Conservation (phyloP, 1,140 invertebrate species). For the Planococcus citri region DNA sequence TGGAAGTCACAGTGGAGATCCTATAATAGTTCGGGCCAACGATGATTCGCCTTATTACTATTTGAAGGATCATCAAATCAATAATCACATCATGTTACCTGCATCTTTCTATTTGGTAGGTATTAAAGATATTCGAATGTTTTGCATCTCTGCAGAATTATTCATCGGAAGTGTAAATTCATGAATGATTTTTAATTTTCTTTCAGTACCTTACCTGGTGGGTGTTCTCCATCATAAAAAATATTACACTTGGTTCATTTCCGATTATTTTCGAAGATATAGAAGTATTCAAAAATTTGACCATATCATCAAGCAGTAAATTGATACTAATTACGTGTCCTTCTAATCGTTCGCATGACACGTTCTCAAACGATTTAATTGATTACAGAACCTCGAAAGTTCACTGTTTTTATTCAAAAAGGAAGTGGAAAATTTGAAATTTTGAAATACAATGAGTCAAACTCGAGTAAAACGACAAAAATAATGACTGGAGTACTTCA, state of each 20-base stretch:
- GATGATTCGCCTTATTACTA: constrained; percentile 1
- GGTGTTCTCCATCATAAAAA: neutral
- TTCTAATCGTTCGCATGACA: too few species aligned
- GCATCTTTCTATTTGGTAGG: neutral
- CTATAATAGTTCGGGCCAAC: neutral
- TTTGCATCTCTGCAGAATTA: too few species aligned
- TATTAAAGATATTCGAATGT: neutral
- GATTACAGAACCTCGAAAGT: neutral
- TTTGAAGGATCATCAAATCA: neutral
- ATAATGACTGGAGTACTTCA: neutral
- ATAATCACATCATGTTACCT: neutral
- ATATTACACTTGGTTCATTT: neutral
- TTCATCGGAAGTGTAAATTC: too few species aligned
- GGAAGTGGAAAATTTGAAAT: neutral
- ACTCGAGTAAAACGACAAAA: neutral
- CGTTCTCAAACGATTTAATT: neutral
- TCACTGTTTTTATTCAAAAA: neutral
- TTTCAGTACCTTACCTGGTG: neutral
- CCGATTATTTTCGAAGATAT: neutral
- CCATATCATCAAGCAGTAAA: neutral
- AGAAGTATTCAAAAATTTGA: neutral
- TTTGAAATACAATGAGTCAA: neutral
- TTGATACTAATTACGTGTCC: too few species aligned
- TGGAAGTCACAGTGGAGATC: neutral
- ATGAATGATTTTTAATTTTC: neutral